Conservation (phyloP, 2,888 invertebrate species). For the Aporophyla nigra region DNA sequence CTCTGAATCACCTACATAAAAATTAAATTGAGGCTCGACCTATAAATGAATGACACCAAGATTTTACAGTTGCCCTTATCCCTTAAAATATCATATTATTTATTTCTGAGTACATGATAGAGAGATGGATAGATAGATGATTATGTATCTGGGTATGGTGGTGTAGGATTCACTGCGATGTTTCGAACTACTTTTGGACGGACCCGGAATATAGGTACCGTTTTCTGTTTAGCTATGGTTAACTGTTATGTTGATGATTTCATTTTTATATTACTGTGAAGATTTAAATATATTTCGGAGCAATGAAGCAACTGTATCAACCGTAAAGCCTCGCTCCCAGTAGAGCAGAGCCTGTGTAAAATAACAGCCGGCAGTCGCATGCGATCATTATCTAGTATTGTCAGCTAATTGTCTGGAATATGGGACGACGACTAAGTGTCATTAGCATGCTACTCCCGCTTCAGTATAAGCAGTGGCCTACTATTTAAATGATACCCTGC, state of each 20-base stretch:
- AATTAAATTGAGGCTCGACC: too few relatives aligned
- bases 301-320: not conserved
- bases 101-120: too few relatives aligned
- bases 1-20: too few relatives aligned
- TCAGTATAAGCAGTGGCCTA: slow-evolving; percentile 7
- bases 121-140: too few relatives aligned
- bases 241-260: not conserved
- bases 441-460: slow-evolving; percentile 26
- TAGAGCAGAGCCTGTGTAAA: not conserved
- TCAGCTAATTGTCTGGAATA: slow-evolving; percentile 55
- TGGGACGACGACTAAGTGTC: slow-evolving; percentile 37
- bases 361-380: slow-evolving; percentile 15
- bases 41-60: too few relatives aligned
- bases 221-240: not conserved
- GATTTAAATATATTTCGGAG: not conserved
- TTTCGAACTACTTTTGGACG: too few relatives aligned
- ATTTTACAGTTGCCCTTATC: too few relatives aligned
- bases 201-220: not conserved
- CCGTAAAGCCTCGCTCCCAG: slow-evolving; percentile 15
- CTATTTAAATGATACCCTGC: not conserved
- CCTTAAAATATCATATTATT: too few relatives aligned
- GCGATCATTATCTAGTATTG: slow-evolving; percentile 62
- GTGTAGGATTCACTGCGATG: too few relatives aligned
- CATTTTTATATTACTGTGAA: not conserved
- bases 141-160: too few relatives aligned